Evolutionary conservation across 1,140 invertebrate species (phyloP), one percentile per base, ranked within the genome.

Genomic region (Adoxophyes honmai): DNA sequence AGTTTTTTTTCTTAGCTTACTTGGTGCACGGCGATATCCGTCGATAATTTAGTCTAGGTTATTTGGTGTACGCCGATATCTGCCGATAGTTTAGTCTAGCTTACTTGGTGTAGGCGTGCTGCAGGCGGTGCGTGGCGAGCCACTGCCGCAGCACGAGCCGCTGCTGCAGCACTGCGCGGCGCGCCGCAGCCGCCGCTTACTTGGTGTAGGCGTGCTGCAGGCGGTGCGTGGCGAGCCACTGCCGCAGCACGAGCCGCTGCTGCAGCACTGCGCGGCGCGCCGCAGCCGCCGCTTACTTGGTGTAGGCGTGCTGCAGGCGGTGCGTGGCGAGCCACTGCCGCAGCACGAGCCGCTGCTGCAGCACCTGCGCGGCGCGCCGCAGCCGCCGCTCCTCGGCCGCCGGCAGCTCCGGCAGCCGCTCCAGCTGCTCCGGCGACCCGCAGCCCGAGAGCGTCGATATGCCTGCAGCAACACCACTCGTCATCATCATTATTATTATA

Each of bases 391-490:
- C 94, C 85, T 96, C 95, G 52, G 94, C 91, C n/a, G 93, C 91
- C 58, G 94, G 94, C 65, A 96, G 81, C 90, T 95, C 93, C 15
- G 94, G 94, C 65, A 96, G 86, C 48, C 93, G 91, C 60, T 92
- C 92, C 66, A 94, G 85, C 68, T 91, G 89, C 44, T 92, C 92
- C 13, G 91, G 91, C 64, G 93, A 91, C 9, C 92, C 93, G 69
- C 94, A 95, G 66, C 93, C 94, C 14, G 94, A 93, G 57, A 96
- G 83, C 61, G 94, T 95, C 34, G 94, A 95, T 68, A 96, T 96
- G 62, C 95, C 95, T 96, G 81, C 10, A 64, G 64, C 28, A 64
- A 63, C 21, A 28, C 21, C 2, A 28, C 21, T 3, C 6, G 2
- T 6, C 6, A 28, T 28, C 6, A 6, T 28, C 6, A n/a, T n/a